These are phyloP conservation scores for Poecilia gillii DNA, from an alignment of 2,797 vertebrate genomes.

Conservation along the genomic window DNA sequence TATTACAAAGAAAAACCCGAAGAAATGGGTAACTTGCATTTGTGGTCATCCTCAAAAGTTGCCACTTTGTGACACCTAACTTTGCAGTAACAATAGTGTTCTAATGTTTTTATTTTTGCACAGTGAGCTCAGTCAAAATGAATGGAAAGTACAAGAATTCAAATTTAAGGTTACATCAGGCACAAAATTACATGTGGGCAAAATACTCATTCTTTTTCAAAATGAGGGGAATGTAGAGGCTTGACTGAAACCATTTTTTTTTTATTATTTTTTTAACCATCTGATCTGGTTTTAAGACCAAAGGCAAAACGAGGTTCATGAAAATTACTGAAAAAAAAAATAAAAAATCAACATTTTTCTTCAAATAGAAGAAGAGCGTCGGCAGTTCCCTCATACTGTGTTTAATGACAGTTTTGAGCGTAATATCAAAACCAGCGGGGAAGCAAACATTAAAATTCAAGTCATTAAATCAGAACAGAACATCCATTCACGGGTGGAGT, in stretches of 20 bases:
- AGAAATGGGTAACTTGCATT: neutral
- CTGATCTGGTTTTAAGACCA: neutral
- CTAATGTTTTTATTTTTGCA: neutral
- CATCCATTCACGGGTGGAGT: constrained; percentile 6
- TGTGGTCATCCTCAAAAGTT: neutral
- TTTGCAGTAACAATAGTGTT: neutral
- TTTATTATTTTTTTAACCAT: neutral
- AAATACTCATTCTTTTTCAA: neutral
- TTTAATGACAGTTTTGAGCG: neutral
- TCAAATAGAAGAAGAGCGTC: neutral
- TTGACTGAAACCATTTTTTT: neutral
- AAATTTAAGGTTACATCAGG: neutral
- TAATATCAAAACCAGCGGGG: constrained; percentile 6
- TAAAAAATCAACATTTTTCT: neutral
- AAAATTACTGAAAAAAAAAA: neutral
- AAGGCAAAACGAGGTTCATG: neutral
- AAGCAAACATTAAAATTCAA: constrained; percentile 10
- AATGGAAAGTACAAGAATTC: neutral
- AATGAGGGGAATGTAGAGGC: neutral
- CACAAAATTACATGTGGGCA: neutral
- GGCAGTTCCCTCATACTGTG: constrained; percentile 1
- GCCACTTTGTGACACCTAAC: neutral
- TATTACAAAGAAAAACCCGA: neutral
- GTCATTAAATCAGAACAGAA: constrained; percentile 14
- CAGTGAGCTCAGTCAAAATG: neutral